Evolutionary conservation across 2,888 invertebrate genomes (phyloP), one percentile per base, ranked within the genome.

Genomic region (Morpho deidamia): DNA sequence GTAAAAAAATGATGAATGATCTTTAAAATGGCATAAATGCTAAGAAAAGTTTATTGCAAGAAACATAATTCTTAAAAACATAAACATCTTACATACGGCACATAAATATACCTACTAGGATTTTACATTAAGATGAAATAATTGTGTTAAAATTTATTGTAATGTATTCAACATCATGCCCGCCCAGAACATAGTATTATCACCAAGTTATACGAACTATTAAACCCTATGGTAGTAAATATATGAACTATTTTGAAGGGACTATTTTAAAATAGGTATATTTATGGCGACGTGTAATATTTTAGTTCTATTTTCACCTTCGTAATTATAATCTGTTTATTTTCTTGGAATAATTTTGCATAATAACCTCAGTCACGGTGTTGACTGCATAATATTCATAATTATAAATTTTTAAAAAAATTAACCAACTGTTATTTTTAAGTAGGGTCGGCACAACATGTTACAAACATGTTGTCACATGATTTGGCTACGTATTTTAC

Each of bases 141-240:
- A 61, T 55, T 53, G 56, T 53, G 51, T 55, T 55, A 53, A 55
- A 49, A 60, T 55, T 58, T 61, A 62, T 60, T 60, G 40, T 57
- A 62, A 64, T 62, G 52, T 58, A 61, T 64, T 59, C 58, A 56
- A 52, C 58, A 49, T 53, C 59, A 63, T 55, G 63, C 57, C 60
- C 37, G 46, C 41, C 47, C 11, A 40, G 38, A 12, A 44, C 43
- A 39, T 41, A 55, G 14, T 41, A 33, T 48, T 48, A 48, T 39
- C 46, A 32, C 7, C 38, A n/a, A 11, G 5, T n/a, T 38, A 14
- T 11, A 32, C 11, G n/a, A 37, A 33, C 47, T 51, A 48, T 33
- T 51, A 12, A 42, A 51, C 55, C 35, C 38, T 55, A 43, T 34
- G 7, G 0, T 5, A 9, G 35, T 32, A 11, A 43, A 11, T 12